Evolutionary conservation across 2,888 invertebrate species (phyloP).

Genomic region (Punctoribates punctum): DNA sequence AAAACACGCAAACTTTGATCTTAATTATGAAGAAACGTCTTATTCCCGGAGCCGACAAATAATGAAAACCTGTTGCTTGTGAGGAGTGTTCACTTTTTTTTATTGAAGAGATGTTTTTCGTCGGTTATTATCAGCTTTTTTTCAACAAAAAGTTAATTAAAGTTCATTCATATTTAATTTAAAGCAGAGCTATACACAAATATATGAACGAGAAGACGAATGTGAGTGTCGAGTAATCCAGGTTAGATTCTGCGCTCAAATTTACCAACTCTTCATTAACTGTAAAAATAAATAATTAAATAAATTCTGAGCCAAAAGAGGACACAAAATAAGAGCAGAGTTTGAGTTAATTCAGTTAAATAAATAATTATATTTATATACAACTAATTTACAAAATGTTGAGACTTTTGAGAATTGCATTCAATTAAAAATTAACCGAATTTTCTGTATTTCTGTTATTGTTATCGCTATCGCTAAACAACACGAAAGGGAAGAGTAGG

Average conservation of each 20-base stretch:
- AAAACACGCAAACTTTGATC: slow-evolving; percentile 28
- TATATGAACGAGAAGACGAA: slow-evolving; percentile 4
- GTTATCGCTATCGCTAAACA: neutral
- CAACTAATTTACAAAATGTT: neutral
- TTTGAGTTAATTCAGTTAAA: slow-evolving; percentile 12
- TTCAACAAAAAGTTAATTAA: slow-evolving; percentile 20
- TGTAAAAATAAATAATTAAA: slow-evolving; percentile 34
- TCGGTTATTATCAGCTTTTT: neutral
- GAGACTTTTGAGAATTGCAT: slow-evolving; percentile 16
- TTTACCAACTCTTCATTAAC: slow-evolving; percentile 26
- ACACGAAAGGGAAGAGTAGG: neutral
- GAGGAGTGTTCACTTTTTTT: neutral
- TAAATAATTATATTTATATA: slow-evolving; percentile 20
- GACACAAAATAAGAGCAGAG: neutral
- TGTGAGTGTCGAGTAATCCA: neutral
- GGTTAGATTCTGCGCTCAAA: slow-evolving; percentile 6
- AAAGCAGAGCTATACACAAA: neutral
- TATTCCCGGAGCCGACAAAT: neutral
- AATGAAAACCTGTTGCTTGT: slow-evolving; percentile 9
- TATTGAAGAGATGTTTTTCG: neutral
- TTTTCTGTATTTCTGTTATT: neutral
- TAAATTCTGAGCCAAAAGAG: neutral
- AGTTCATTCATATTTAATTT: slow-evolving; percentile 33
- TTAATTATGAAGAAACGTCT: neutral
- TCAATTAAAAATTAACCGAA: slow-evolving; percentile 22